Evolutionary conservation across 2,888 invertebrate genomes (phyloP), one percentile per base, ranked within the genome.

Genomic region (Azorinus chamasolen): DNA sequence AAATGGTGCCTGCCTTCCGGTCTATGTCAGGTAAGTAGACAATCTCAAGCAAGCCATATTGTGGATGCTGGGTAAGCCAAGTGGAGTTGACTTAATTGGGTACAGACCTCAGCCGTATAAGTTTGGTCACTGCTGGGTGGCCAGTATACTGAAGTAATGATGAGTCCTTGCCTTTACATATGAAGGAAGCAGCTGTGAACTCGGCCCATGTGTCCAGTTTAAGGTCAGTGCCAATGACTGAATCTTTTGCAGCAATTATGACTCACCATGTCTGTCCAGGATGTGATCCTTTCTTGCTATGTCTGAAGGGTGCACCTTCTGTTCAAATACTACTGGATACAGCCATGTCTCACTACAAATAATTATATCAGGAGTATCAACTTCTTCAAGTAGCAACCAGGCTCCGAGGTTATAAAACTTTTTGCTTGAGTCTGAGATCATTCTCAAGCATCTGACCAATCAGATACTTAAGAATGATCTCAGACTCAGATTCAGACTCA

Each of bases 281-380:
- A 12, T 10, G 6, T 59, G 32, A n/a, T 68, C 68, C 10, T 32
- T 5, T 45, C 45, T 59, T 16, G 68, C 59, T 3, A 68, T 18
- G 43, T 51, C 63, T 2, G 20, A 2, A 16, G 53, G 53, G 41
- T 41, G 2, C 12, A 53, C 51, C 12, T 53, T 53, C 16, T 54
- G 22, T 16, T 54, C 64, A 27, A 18, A 27, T 1, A 64, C 22
- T 3, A 61, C 62, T 16, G 20, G 10, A 37, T 69, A 55, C 0
- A 69, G 48, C 61, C 54, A 62, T 10, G 69, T 62, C 27, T 69
- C n/a, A n/a, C n/a, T n/a, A n/a, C n/a, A n/a, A n/a, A n/a, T n/a
- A n/a, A n/a, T n/a, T n/a, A n/a, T n/a, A n/a, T n/a, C n/a, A n/a
- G n/a, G n/a, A n/a, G n/a, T n/a, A n/a, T n/a, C n/a, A n/a, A n/a